Percentiles rank a stretch among this genome's conserved stretches.
These are phyloP conservation scores for Periophthalmodon schlosseri DNA, from an alignment of 2,113 vertebrate genomes.

Conservation along the genomic window DNA sequence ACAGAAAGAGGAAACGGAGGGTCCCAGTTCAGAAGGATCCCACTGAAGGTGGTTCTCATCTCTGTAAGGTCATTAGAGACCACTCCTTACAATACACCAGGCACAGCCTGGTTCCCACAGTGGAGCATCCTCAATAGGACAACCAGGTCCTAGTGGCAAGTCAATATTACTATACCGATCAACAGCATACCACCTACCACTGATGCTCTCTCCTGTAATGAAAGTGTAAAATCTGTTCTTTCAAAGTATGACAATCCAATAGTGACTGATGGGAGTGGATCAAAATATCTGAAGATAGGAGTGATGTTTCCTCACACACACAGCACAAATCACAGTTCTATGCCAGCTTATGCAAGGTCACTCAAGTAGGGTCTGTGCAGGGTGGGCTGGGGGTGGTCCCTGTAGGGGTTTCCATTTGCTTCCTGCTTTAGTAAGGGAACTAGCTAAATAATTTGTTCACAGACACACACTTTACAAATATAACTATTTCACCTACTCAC, in stretches of 20 bases:
- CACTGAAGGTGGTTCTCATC: conserved; percentile 74
- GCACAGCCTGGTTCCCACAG: conserved; percentile 69
- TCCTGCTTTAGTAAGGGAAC: conserved; percentile 69
- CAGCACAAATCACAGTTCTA: conserved; percentile 37
- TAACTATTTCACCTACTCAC: conserved; percentile 41
- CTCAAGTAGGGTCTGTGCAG: conserved; percentile 47
- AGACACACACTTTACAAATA: conserved; percentile 49
- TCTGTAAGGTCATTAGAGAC: conserved; percentile 66
- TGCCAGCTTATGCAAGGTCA: conserved; percentile 51
- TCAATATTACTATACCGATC: background rate
- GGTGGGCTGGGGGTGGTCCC: conserved; percentile 51
- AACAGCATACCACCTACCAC: background rate
- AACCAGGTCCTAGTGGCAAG: conserved; percentile 7
- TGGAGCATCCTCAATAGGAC: conserved; percentile 43
- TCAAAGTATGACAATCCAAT: conserved; percentile 20
- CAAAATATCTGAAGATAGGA: conserved; percentile 62
- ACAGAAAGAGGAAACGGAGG: conserved; percentile 31
- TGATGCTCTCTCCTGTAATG: conserved; percentile 16
- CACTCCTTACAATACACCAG: conserved; percentile 34
- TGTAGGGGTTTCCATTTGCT: conserved; percentile 71
- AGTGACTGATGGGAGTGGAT: too few species aligned
- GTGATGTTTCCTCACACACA: conserved; percentile 63
- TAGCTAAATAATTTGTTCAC: conserved; percentile 64
- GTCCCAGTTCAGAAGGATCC: conserved; percentile 47
- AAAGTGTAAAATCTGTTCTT: background rate